Evolutionary conservation across 1,140 invertebrate genomes (phyloP).

Genomic region (Aricia agestis): DNA sequence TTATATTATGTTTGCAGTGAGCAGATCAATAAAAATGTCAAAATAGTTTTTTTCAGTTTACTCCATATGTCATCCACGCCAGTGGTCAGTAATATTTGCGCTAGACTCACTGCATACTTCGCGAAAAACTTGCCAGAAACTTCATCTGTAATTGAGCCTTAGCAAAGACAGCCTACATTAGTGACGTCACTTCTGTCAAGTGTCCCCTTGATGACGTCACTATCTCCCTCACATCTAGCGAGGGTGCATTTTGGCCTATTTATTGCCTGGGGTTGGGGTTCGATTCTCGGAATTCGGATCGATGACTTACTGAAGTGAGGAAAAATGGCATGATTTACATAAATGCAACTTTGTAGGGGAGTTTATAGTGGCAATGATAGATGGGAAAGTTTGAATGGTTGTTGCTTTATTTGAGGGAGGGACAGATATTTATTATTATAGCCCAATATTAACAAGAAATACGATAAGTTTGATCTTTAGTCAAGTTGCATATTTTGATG

Average conservation of each 20-base stretch:
- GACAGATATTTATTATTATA: not conserved
- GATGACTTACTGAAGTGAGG: not conserved
- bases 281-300: not conserved
- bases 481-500: too few species aligned
- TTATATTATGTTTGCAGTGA: too few species aligned
- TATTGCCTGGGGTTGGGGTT: not conserved
- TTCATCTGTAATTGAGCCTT: too few species aligned
- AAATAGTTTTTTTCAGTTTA: too few species aligned
- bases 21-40: too few species aligned
- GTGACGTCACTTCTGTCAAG: not conserved
- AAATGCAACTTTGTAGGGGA: not conserved
- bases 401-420: not conserved
- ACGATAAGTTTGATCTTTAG: too few species aligned
- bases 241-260: not conserved
- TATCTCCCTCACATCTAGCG: not conserved
- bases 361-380: not conserved
- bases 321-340: not conserved
- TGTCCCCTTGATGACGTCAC: not conserved
- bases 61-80: too few species aligned
- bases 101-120: too few species aligned
- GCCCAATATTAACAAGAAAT: too few species aligned
- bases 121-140: too few species aligned
- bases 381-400: not conserved
- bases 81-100: too few species aligned
- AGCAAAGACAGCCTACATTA: not conserved